These are phyloP conservation scores for Trachelipus rathkii DNA, from an alignment of 1,140 invertebrate species.

Conservation along the genomic window DNA sequence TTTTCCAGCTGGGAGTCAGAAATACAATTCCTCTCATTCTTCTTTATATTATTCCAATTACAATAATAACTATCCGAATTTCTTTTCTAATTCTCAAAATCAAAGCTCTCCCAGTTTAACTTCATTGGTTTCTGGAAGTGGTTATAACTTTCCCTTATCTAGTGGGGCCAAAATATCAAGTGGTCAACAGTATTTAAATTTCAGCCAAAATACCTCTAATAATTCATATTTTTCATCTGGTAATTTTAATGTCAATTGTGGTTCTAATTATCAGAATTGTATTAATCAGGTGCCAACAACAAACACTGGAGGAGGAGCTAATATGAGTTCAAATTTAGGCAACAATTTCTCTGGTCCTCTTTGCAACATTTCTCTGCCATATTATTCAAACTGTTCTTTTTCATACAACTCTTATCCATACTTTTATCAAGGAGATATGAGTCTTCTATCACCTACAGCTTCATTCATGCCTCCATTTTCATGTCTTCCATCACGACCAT, in stretches of 20 bases:
- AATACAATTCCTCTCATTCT: background rate
- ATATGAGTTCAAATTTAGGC: background rate
- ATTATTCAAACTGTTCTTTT: background rate
- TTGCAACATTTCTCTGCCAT: background rate
- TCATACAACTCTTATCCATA: slow-evolving; percentile 2
- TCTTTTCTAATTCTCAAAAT: background rate
- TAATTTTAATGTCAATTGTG: background rate
- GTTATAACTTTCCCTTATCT: background rate
- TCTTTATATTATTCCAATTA: slow-evolving; percentile 3
- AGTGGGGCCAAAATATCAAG: background rate
- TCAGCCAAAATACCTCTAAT: background rate
- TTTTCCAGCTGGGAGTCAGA: background rate
- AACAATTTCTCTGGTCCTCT: background rate
- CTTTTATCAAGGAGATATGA: slow-evolving; percentile 10
- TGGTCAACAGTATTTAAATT: background rate
- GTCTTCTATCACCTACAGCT: background rate
- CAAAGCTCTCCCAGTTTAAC: background rate
- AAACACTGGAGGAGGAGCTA: background rate
- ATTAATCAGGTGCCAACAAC: background rate
- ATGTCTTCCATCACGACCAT: background rate
- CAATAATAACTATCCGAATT: background rate
- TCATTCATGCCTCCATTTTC: background rate
- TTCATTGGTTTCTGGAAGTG: background rate
- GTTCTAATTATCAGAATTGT: slow-evolving; percentile 2
- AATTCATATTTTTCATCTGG: background rate